These are phyloP conservation scores for Scatophagus argus DNA, from an alignment of 2,113 vertebrate genomes.

Conservation along the genomic window DNA sequence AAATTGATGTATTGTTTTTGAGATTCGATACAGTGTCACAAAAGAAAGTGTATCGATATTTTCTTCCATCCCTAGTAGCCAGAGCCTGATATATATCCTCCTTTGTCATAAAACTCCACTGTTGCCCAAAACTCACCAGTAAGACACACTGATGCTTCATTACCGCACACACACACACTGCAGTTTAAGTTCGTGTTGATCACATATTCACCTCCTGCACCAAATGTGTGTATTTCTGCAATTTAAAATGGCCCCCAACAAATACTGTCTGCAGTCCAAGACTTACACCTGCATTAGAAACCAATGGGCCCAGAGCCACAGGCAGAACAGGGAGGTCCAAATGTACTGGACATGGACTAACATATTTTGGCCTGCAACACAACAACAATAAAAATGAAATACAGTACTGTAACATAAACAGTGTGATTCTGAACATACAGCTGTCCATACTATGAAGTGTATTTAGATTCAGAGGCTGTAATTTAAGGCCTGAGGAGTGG, in stretches of 20 bases:
- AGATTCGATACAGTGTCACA: too few species aligned
- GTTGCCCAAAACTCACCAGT: too few species aligned
- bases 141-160: neutral
- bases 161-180: neutral
- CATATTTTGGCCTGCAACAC: neutral
- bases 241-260: neutral
- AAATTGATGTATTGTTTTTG: too few species aligned
- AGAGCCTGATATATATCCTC: neutral
- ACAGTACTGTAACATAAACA: neutral
- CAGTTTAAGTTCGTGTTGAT: neutral
- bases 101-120: neutral
- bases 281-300: neutral
- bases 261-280: neutral
- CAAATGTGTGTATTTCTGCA: neutral
- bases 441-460: neutral
- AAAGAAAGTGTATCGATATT: too few species aligned
- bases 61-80: too few species aligned
- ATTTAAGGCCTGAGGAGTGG: constrained; percentile 23
- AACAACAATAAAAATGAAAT: neutral
- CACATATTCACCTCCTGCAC: neutral
- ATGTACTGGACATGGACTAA: neutral
- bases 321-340: neutral
- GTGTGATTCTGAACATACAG: neutral
- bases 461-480: constrained; percentile 22
- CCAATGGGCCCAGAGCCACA: neutral